Conservation (phyloP, 2,113 vertebrate genomes). For the Hiodon alosoides region DNA sequence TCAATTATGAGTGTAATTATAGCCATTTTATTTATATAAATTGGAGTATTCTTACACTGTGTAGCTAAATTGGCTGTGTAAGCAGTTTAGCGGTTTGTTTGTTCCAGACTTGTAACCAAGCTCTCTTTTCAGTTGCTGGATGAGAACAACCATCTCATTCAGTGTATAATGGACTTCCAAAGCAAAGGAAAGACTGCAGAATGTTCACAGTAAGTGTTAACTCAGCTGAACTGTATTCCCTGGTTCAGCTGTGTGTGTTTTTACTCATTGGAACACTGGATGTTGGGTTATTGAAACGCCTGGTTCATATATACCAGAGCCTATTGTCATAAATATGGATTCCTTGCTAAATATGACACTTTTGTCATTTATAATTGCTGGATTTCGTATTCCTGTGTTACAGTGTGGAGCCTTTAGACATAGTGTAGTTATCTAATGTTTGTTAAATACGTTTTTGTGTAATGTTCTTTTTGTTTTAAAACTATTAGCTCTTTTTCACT, state of each 20-base stretch:
- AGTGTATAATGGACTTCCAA: conserved; percentile 99
- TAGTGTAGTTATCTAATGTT: too few relatives aligned
- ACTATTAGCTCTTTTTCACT: conserved; percentile 35
- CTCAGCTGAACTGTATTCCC: neutral
- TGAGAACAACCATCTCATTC: conserved; percentile 98
- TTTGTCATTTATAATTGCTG: too few relatives aligned
- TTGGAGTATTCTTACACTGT: neutral
- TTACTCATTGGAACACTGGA: too few relatives aligned
- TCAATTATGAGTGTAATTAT: too few relatives aligned
- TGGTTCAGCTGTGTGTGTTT: neutral
- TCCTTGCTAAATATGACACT: neutral
- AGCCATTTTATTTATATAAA: too few relatives aligned
- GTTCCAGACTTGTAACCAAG: neutral
- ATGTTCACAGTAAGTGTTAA: conserved; percentile 90
- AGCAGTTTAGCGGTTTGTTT: neutral
- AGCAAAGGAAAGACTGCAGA: conserved; percentile 98
- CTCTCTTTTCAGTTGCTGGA: conserved; percentile 80
- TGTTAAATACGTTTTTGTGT: neutral
- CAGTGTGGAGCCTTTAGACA: too few relatives aligned
- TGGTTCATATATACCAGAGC: neutral
- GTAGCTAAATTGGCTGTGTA: neutral
- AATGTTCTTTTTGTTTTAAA: conserved; percentile 30
- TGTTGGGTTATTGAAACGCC: too few relatives aligned
- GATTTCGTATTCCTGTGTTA: too few relatives aligned
- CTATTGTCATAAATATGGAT: neutral